Percentiles rank a stretch among this genome's conserved stretches.
Conservation (phyloP, 2,888 invertebrate genomes). For the Caenorhabditis afra region DNA sequence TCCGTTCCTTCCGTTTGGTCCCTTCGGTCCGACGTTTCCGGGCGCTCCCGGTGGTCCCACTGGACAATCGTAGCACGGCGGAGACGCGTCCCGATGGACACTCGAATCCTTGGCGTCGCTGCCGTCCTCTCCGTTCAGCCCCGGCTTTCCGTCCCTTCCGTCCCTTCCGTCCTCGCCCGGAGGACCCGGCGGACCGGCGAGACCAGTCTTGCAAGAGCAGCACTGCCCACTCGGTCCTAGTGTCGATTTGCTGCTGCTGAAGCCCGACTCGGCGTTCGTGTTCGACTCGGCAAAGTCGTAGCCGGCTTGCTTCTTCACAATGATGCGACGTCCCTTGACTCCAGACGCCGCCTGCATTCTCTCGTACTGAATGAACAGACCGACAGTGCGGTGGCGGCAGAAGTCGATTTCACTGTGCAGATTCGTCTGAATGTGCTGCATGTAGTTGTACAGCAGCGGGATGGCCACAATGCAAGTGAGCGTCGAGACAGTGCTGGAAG, state of each 20-base stretch:
- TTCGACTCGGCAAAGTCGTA: conserved; percentile 57
- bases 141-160: conserved; percentile 68
- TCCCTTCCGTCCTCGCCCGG: conserved; percentile 71
- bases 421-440: conserved; percentile 77
- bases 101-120: conserved; percentile 40
- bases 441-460: conserved; percentile 79
- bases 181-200: conserved; percentile 65
- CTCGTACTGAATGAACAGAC: conserved; percentile 71
- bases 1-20: conserved; percentile 67
- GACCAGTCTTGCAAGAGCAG: conserved; percentile 64
- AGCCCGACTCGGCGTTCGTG: conserved; percentile 23
- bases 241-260: conserved; percentile 43
- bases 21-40: conserved; percentile 67
- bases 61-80: conserved; percentile 53
- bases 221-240: conserved; percentile 42
- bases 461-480: conserved; percentile 77
- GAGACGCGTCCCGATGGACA: conserved; percentile 13
- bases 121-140: conserved; percentile 64
- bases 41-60: conserved; percentile 59
- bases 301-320: conserved; percentile 69
- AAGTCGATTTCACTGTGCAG: conserved; percentile 77
- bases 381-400: conserved; percentile 72
- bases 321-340: conserved; percentile 58
- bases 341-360: conserved; percentile 66
- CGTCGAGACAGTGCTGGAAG: conserved; percentile 75